phyloP scores from a whole-genome alignment of 1,140 invertebrate genomes.

The Caenorhabditis briggsae region DNA sequence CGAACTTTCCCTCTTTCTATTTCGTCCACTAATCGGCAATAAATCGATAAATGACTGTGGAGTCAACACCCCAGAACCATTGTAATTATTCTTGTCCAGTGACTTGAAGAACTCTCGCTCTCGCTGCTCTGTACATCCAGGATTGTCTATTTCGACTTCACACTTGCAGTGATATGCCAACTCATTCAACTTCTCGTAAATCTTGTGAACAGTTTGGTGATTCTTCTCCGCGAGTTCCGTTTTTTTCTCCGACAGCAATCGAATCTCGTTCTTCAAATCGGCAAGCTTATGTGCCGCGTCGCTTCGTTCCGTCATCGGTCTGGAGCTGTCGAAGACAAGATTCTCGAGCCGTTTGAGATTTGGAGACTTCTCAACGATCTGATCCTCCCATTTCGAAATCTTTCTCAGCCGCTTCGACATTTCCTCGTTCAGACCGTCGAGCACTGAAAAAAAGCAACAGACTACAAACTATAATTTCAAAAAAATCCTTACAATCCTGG shows the following conservation, averaged over 20 bases:
- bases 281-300: not conserved
- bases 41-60: not conserved
- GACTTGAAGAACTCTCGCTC: not conserved
- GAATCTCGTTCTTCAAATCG: not conserved
- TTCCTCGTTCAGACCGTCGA: slow-evolving; percentile 17
- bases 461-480: no score
- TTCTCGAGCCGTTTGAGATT: not conserved
- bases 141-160: slow-evolving; percentile 34
- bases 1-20: not conserved
- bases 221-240: not conserved
- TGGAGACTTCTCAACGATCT: not conserved
- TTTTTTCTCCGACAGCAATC: not conserved
- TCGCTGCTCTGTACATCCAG: not conserved
- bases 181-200: not conserved
- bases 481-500: slow-evolving; percentile 22
- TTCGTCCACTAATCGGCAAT: not conserved
- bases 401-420: not conserved
- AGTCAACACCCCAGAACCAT: not conserved
- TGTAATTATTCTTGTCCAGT: not conserved
- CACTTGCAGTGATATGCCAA: slow-evolving; percentile 32
- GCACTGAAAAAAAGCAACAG: slow-evolving; percentile 21
- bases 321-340: not conserved
- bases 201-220: not conserved
- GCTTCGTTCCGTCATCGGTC: not conserved
- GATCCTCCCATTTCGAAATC: slow-evolving; percentile 13